Conservation (phyloP, 2,113 vertebrate species). For the Pituophis catenifer region DNA sequence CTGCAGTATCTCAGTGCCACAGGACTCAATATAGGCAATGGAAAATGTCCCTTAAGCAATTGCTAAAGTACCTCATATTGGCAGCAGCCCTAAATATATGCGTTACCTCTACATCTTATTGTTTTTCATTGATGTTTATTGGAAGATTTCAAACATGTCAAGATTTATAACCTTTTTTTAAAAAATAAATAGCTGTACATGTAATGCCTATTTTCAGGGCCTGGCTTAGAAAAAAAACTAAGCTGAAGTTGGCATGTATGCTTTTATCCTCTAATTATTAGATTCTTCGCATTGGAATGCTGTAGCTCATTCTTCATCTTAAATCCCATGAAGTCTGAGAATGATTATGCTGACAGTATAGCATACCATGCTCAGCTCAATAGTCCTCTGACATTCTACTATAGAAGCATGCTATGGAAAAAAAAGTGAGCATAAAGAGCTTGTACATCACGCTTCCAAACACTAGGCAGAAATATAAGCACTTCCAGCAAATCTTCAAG, state of each 20-base stretch:
- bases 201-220: background rate
- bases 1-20: background rate
- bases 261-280: background rate
- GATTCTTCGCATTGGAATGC: background rate
- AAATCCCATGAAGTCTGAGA: background rate
- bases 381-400: background rate
- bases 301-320: background rate
- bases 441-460: background rate
- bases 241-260: background rate
- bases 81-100: background rate
- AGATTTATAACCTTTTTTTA: background rate
- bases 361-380: background rate
- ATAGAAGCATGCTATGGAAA: background rate
- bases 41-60: background rate
- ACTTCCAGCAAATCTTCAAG: background rate
- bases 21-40: background rate
- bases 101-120: background rate
- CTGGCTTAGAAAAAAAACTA: background rate
- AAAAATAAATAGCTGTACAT: background rate
- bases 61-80: background rate
- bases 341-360: background rate
- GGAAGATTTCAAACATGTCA: no score
- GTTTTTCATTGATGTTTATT: background rate
- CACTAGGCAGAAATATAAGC: background rate
- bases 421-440: background rate